Percentiles rank a stretch among this genome's conserved stretches.
phyloP scores from a whole-genome alignment of 2,888 invertebrate genomes.

The Peribatodes rhomboidaria region DNA sequence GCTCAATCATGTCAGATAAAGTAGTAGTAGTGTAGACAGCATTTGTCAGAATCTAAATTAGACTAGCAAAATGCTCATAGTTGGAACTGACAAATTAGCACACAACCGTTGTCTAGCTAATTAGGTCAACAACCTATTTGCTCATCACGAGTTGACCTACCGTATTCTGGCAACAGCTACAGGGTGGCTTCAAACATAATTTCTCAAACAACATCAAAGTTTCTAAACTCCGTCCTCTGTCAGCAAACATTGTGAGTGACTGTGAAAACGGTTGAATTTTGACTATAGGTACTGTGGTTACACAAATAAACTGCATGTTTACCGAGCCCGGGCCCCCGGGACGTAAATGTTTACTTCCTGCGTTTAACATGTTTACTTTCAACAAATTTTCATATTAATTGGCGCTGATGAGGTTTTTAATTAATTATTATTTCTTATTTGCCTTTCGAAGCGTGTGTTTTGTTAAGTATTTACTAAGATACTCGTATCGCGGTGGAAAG shows the following conservation, averaged over 20 bases:
- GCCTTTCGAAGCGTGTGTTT: constrained; percentile 10
- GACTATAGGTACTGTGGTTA: constrained; percentile 36
- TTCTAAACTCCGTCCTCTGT: constrained; percentile 40
- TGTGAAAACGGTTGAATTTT: constrained; percentile 39
- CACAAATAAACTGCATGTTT: constrained; percentile 55
- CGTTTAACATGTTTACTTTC: constrained; percentile 54
- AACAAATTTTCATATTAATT: constrained; percentile 45
- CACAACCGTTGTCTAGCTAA: constrained; percentile 5
- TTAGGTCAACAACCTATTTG: constrained; percentile 33
- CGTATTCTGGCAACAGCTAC: constrained; percentile 13
- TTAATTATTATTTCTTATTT: constrained; percentile 36
- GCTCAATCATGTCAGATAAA: too few species aligned
- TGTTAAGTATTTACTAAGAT: constrained; percentile 4
- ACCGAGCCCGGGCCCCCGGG: constrained; percentile 48
- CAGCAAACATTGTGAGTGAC: constrained; percentile 43
- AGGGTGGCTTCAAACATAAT: constrained; percentile 29
- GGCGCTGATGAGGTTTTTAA: constrained; percentile 35
- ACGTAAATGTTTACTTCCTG: constrained; percentile 57
- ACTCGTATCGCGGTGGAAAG: background rate
- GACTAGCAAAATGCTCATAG: background rate
- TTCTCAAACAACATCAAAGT: constrained; percentile 36
- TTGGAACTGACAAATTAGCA: constrained; percentile 4
- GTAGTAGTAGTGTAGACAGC: too few species aligned
- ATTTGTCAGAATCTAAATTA: background rate
- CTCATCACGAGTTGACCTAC: constrained; percentile 14